These are phyloP conservation scores for Sebastes melanostomus DNA, from an alignment of 2,797 vertebrate genomes.

Conservation along the genomic window DNA sequence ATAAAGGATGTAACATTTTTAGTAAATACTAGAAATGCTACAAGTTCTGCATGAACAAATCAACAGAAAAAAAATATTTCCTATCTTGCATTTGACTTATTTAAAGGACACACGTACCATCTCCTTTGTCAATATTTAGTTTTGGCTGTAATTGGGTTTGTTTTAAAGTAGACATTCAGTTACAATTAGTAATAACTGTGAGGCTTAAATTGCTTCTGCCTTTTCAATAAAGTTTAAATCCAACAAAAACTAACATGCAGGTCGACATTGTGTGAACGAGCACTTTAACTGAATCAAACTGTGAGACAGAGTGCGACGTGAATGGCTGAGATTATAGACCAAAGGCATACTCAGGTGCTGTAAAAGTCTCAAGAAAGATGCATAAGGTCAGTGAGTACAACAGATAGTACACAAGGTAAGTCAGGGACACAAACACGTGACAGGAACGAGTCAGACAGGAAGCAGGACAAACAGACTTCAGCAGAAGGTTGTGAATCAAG, in stretches of 20 bases:
- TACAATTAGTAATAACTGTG: neutral
- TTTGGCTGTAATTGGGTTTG: neutral
- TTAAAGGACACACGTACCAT: neutral
- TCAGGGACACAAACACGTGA: slow-evolving; percentile 15
- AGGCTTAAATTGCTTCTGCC: neutral
- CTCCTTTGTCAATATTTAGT: neutral
- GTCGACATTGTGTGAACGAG: neutral
- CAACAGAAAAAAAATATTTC: too few relatives aligned
- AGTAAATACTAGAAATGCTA: too few relatives aligned
- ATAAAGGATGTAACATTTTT: neutral
- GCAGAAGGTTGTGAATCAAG: slow-evolving; percentile 34
- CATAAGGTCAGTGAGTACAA: slow-evolving; percentile 37
- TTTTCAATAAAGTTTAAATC: neutral
- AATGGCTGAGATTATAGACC: slow-evolving; percentile 1
- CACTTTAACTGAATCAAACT: neutral
- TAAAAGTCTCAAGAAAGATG: neutral
- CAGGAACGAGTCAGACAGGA: slow-evolving; percentile 3
- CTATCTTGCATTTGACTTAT: neutral
- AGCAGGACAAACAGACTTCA: slow-evolving; percentile 30
- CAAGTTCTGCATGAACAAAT: too few relatives aligned
- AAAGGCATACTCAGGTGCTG: neutral
- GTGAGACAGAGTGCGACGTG: neutral
- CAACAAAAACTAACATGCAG: neutral
- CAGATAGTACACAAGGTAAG: slow-evolving; percentile 6
- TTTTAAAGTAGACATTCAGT: neutral